Evolutionary conservation across 1,140 invertebrate species (phyloP), one percentile per base, ranked within the genome.

Genomic region (Atta texana): DNA sequence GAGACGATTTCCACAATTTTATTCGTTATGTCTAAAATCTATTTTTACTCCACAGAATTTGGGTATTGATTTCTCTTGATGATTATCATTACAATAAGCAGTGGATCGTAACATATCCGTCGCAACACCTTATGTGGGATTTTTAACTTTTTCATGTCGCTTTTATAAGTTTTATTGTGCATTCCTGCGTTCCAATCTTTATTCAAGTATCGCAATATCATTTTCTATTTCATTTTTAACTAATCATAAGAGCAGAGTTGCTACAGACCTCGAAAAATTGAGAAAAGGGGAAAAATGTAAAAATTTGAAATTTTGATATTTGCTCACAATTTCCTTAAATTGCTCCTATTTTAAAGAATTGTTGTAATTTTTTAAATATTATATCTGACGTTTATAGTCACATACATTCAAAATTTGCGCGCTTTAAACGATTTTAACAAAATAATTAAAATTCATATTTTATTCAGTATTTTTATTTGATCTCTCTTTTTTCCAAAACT

Each of bases 1-100:
- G 59, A 24, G 39, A 55, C 53, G 74, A 63, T 88, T 86, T 88
- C 39, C 68, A 66, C 76, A 59, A 24, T 24, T 68, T 66, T 31
- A 72, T 72, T 72, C 34, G 21, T n/a, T 59, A 10, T 69, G 69
- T 51, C 7, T 39, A 8, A 39, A 44, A 44, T 34, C 34, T 89
- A 72, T 72, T 71, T 88, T 86, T 71, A 44, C 7, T 21, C 6
- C 6, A 16, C 10, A 3, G 12, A 63, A 24, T 34, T 59, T 24
- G 10, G 57, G 12, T 80, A 21, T 74, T 34, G 49, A 75, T 63
- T 44, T 71, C 31, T 24, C 49, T 10, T n/a, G 12, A 44, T 59
- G 28, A 55, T 53, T 82, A 57, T 21, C 53, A 39, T 81, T 81
- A 28, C 57, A 71, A 72, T 57, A 44, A 55, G 31, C 16, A 28